phyloP scores from a whole-genome alignment of 2,797 vertebrate genomes.

The Bothrops alternatus region DNA sequence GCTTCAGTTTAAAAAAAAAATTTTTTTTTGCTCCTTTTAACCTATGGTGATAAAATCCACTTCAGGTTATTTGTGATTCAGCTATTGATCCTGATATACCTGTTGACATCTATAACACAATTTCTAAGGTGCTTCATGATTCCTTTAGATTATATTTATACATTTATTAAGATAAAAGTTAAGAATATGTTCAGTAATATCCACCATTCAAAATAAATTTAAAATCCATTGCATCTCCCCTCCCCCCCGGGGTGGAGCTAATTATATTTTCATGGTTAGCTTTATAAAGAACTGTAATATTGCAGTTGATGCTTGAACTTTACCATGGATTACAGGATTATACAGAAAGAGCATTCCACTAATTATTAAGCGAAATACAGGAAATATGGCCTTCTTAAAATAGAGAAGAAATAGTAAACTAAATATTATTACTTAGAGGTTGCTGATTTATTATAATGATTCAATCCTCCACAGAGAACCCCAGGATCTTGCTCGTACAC shows the following conservation, averaged over 20 bases:
- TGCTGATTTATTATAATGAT: neutral
- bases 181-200: neutral
- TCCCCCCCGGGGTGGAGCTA: neutral
- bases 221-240: neutral
- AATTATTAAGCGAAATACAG: neutral
- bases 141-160: neutral
- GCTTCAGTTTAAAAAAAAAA: neutral
- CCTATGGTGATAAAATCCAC: neutral
- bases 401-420: neutral
- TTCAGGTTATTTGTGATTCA: neutral
- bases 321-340: constrained; percentile 26
- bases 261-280: neutral
- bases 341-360: constrained; percentile 20
- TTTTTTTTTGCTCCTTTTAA: neutral
- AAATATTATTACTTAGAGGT: neutral
- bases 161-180: neutral
- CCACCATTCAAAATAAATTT: neutral
- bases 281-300: neutral
- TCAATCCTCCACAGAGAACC: neutral
- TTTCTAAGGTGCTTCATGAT: neutral
- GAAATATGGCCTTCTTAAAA: neutral
- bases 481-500: neutral
- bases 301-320: constrained; percentile 24
- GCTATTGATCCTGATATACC: neutral
- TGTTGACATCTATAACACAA: neutral